Percentiles rank a stretch among this genome's conserved stretches.
These are phyloP conservation scores for Myzus persicae DNA, from an alignment of 1,140 invertebrate species.

Conservation along the genomic window DNA sequence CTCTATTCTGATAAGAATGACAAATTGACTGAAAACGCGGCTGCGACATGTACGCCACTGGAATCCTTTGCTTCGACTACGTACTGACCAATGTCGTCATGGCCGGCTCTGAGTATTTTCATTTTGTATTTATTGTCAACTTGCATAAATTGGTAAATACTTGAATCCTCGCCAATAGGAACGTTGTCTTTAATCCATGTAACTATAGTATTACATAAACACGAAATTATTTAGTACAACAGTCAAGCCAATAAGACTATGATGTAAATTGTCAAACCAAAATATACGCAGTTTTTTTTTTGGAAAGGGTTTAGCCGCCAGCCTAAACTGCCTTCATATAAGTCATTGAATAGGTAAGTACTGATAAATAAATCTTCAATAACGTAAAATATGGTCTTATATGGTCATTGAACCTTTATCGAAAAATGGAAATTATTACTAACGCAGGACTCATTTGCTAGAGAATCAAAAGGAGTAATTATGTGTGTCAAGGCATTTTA, in stretches of 20 bases:
- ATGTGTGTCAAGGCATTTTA: neutral
- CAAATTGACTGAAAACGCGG: constrained; percentile 63
- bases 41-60: constrained; percentile 80
- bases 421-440: neutral
- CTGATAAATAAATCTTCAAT: neutral
- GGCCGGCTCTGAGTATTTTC: constrained; percentile 76
- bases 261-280: neutral
- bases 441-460: no score
- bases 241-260: neutral
- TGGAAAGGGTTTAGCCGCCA: no score
- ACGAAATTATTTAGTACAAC: neutral
- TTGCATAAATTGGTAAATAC: constrained; percentile 82
- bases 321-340: neutral
- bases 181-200: constrained; percentile 93
- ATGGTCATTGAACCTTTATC: no score
- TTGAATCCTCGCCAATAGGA: constrained; percentile 77
- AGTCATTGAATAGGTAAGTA: neutral
- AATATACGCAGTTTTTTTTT: no score
- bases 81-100: constrained; percentile 90
- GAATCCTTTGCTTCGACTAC: constrained; percentile 84
- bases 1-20: constrained; percentile 20
- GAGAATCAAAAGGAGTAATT: no score
- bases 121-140: constrained; percentile 79
- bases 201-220: constrained; percentile 65
- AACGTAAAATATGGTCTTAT: neutral